Evolutionary conservation across 2,888 invertebrate genomes (phyloP).

Genomic region (Neuroscelio doddi): DNA sequence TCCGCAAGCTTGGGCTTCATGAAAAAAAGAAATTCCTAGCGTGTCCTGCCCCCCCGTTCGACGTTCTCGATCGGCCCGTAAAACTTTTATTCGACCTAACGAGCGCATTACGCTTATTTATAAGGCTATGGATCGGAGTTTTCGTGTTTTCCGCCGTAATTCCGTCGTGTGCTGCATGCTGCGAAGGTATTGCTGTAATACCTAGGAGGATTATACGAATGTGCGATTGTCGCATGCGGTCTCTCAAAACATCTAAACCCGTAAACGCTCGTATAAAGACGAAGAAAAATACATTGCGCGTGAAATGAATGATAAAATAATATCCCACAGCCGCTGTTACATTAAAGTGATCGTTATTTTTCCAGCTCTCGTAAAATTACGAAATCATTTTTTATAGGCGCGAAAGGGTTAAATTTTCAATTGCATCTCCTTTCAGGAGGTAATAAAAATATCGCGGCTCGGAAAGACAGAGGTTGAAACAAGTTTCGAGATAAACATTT

Average conservation of each 20-base stretch:
- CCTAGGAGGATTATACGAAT: slow-evolving; percentile 46
- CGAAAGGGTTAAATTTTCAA: background rate
- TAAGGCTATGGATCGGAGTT: slow-evolving; percentile 54
- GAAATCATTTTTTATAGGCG: background rate
- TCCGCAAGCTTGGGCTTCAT: slow-evolving; percentile 40
- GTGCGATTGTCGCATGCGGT: slow-evolving; percentile 49
- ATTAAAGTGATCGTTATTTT: slow-evolving; percentile 3
- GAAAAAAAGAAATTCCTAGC: slow-evolving; percentile 47
- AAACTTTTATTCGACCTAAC: slow-evolving; percentile 67
- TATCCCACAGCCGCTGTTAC: slow-evolving; percentile 1
- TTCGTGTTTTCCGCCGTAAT: slow-evolving; percentile 56
- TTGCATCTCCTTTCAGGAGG: no score
- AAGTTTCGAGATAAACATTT: slow-evolving; percentile 38
- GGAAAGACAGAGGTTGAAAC: slow-evolving; percentile 23
- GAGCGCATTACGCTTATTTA: slow-evolving; percentile 65
- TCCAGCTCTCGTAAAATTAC: background rate
- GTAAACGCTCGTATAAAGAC: slow-evolving; percentile 32
- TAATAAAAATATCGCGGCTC: slow-evolving; percentile 9
- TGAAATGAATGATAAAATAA: slow-evolving; percentile 39
- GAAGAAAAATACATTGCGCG: slow-evolving; percentile 34
- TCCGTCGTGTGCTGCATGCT: slow-evolving; percentile 48
- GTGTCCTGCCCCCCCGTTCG: slow-evolving; percentile 37
- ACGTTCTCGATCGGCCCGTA: slow-evolving; percentile 58
- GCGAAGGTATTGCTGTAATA: slow-evolving; percentile 19
- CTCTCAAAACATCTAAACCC: slow-evolving; percentile 27